Evolutionary conservation across 2,797 vertebrate genomes (phyloP).

Genomic region (Varecia variegata): DNA sequence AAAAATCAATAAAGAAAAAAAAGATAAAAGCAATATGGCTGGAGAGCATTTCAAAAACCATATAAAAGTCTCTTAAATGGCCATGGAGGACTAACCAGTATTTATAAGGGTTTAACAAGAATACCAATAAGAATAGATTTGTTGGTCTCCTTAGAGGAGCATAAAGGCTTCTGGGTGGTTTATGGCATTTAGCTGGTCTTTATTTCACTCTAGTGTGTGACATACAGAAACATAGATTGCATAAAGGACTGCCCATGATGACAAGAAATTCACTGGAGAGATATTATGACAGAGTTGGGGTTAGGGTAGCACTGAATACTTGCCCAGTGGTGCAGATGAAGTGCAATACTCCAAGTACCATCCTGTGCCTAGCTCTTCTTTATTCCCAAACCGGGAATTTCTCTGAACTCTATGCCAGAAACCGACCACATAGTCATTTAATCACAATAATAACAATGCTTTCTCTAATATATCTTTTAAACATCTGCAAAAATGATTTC

Average conservation of each 20-base stretch:
- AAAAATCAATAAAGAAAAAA: conserved; percentile 83
- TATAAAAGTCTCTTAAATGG: conserved; percentile 66
- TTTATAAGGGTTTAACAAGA: conserved; percentile 69
- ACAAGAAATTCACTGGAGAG: conserved; percentile 8
- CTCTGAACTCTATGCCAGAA: conserved; percentile 12
- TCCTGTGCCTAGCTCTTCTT: not conserved
- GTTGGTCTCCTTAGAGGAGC: conserved; percentile 49
- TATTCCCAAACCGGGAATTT: conserved; percentile 7
- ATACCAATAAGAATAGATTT: conserved; percentile 60
- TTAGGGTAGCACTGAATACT: not conserved
- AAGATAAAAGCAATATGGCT: conserved; percentile 74
- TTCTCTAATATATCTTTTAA: conserved; percentile 9
- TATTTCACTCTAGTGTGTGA: conserved; percentile 52
- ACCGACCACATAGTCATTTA: not conserved
- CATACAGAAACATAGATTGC: conserved; percentile 21
- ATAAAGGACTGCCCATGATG: not conserved
- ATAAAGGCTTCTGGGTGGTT: conserved; percentile 59
- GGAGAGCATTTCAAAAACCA: conserved; percentile 74
- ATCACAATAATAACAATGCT: not conserved
- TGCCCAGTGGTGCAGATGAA: not conserved
- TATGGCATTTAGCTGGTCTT: conserved; percentile 56
- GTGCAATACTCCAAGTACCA: not conserved
- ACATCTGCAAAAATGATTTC: not conserved
- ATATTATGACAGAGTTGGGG: not conserved
- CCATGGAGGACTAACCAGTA: conserved; percentile 58